These are phyloP conservation scores for Strix occidentalis DNA, from an alignment of 2,797 vertebrate species.

Conservation along the genomic window DNA sequence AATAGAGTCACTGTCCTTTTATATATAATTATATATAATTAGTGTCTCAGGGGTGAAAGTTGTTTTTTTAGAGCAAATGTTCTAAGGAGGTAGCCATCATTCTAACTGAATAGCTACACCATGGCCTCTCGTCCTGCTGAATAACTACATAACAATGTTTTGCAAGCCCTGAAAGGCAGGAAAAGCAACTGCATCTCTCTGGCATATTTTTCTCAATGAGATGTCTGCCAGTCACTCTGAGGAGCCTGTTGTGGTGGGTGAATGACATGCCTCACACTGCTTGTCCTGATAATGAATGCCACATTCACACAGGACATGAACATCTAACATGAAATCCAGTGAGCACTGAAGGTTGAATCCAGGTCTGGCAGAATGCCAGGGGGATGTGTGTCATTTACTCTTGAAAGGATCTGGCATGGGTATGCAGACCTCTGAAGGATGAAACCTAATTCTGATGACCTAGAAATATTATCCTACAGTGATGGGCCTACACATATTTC, in stretches of 20 bases:
- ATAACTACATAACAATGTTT: not conserved
- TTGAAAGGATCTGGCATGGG: not conserved
- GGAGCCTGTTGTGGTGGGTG: not conserved
- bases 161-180: not conserved
- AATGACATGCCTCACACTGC: not conserved
- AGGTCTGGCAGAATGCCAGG: not conserved
- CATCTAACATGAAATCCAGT: not conserved
- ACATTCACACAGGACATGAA: not conserved
- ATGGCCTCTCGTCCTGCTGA: not conserved
- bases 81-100: not conserved
- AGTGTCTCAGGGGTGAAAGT: not conserved
- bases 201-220: not conserved
- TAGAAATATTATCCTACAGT: not conserved
- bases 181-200: not conserved
- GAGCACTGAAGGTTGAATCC: not conserved
- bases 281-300: not conserved
- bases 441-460: not conserved
- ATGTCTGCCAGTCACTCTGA: not conserved
- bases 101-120: not conserved
- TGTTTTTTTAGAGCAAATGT: not conserved
- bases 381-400: not conserved
- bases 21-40: not conserved
- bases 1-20: not conserved
- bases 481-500: not conserved
- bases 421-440: not conserved